Conservation (phyloP, 2,888 invertebrate species). For the Acleris cristana region DNA sequence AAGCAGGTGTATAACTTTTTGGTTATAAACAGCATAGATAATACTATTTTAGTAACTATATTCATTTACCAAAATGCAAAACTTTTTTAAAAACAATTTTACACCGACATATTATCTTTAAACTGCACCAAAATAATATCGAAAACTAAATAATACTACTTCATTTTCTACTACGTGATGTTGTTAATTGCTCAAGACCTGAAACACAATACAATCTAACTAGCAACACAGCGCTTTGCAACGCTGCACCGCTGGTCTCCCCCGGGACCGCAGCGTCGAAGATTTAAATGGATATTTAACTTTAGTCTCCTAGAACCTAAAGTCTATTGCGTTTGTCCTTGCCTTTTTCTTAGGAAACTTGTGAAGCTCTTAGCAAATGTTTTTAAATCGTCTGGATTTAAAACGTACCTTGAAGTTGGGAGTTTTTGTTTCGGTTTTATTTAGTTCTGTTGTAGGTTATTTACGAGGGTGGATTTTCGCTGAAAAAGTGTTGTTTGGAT, state of each 20-base stretch:
- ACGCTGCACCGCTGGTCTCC: slow-evolving; percentile 71
- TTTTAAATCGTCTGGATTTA: slow-evolving; percentile 71
- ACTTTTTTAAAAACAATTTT: too few species aligned
- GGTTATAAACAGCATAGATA: too few species aligned
- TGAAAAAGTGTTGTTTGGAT: slow-evolving; percentile 1
- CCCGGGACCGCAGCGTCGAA: slow-evolving; percentile 65
- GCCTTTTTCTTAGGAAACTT: slow-evolving; percentile 63
- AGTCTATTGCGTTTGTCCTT: slow-evolving; percentile 69
- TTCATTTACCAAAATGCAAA: too few species aligned
- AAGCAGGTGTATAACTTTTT: too few species aligned
- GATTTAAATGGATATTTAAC: slow-evolving; percentile 84
- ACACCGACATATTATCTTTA: not conserved
- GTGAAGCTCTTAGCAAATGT: slow-evolving; percentile 75
- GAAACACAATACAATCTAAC: slow-evolving; percentile 26
- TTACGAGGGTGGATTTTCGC: slow-evolving; percentile 23
- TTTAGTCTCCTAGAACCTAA: slow-evolving; percentile 79
- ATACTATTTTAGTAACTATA: too few species aligned
- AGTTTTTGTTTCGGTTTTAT: slow-evolving; percentile 41
- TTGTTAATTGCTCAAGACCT: slow-evolving; percentile 25
- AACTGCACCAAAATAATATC: not conserved
- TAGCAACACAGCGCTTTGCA: slow-evolving; percentile 54
- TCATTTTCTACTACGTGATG: not conserved
- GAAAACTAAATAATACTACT: not conserved
- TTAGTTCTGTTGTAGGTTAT: slow-evolving; percentile 39
- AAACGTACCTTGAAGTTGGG: slow-evolving; percentile 53